Conservation (phyloP, 2,113 vertebrate species). For the Alethe diademata region DNA sequence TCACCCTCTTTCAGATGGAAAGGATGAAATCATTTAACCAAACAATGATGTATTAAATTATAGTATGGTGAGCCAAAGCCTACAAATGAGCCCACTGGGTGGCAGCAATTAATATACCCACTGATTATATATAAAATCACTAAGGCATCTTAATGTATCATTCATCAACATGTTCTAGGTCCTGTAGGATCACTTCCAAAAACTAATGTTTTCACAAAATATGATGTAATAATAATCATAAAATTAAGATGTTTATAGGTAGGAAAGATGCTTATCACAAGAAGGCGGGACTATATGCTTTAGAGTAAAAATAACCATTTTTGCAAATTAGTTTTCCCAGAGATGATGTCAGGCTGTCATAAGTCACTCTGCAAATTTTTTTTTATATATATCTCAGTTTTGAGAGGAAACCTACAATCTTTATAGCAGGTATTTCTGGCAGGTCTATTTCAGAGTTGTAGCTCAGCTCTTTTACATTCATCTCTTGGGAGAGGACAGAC, state of each 20-base stretch:
- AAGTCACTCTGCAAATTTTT: background rate
- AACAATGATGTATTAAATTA: background rate
- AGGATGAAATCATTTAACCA: slow-evolving; percentile 29
- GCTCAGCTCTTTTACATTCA: background rate
- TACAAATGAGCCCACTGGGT: slow-evolving; percentile 13
- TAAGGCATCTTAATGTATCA: background rate
- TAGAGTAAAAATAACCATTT: background rate
- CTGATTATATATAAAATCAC: background rate
- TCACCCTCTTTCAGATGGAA: background rate
- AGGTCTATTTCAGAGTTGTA: background rate
- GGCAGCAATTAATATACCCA: slow-evolving; percentile 27
- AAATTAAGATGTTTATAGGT: background rate
- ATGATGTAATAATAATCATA: background rate
- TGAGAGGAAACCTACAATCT: background rate
- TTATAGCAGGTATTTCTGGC: background rate
- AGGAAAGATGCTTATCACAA: background rate
- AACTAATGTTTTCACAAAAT: background rate
- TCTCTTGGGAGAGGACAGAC: background rate
- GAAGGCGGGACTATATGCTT: background rate
- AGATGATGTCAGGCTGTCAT: background rate
- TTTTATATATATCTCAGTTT: background rate
- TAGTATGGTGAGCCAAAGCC: background rate
- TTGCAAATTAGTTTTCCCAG: background rate
- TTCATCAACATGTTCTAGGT: background rate
- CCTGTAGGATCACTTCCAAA: background rate